These are phyloP conservation scores for Celastrina argiolus DNA, from an alignment of 2,888 invertebrate species.

Conservation along the genomic window DNA sequence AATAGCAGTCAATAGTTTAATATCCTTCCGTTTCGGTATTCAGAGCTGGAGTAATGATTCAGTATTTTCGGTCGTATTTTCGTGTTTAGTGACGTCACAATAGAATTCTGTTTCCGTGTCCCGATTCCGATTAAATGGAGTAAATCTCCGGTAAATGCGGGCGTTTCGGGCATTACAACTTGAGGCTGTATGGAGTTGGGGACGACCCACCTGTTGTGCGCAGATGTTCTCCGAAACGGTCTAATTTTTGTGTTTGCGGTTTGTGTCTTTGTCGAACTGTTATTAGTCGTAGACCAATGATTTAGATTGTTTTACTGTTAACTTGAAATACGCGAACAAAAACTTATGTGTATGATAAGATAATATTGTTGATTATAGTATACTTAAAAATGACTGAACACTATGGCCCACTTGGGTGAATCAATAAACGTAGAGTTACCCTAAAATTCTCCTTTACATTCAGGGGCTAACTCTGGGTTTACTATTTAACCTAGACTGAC, in stretches of 20 bases:
- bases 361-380: too few relatives aligned
- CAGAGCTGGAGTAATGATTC: not conserved
- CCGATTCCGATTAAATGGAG: slow-evolving; percentile 16
- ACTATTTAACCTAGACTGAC: too few relatives aligned
- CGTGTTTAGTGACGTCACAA: slow-evolving; percentile 3
- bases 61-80: slow-evolving; percentile 5
- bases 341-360: too few relatives aligned
- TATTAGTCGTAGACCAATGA: not conserved
- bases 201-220: slow-evolving; percentile 16
- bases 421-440: too few relatives aligned
- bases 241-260: not conserved
- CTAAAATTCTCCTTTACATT: too few relatives aligned
- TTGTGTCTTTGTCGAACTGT: not conserved
- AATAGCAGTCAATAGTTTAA: not conserved
- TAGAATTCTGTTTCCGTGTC: slow-evolving; percentile 5
- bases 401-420: too few relatives aligned
- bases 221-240: not conserved
- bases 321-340: not conserved
- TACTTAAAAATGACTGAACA: too few relatives aligned
- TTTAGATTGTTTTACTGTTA: not conserved
- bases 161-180: not conserved
- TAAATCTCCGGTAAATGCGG: slow-evolving; percentile 9
- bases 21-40: not conserved
- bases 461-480: too few relatives aligned
- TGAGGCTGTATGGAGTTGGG: not conserved